Base-by-base conservation (phyloP, 1,140 invertebrate species). In the Hyposmocoma kahamanoa region DNA sequence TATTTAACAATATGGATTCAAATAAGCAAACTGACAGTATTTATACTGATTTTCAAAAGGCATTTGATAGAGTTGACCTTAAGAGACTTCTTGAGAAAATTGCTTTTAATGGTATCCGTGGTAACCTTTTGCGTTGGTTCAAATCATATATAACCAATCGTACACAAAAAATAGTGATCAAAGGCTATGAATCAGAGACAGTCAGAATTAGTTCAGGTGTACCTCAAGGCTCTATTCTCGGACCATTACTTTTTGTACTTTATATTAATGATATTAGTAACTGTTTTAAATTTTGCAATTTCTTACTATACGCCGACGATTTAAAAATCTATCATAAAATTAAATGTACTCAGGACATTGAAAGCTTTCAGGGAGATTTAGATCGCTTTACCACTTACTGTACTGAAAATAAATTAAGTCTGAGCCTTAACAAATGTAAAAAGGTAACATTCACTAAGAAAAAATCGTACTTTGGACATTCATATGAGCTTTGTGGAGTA, bases 181-280 rank as follows among this genome's bases (percentile, higher is more conserved):
- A 62, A 26, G 54, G 52, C 6, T 43, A 19, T 42, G 21, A 56
- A 13, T 69, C 62, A n/a, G 19, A 38, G 2, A 8, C 22, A n/a
- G 50, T 63, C 21, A 4, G 21, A 6, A 47, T 65, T 15, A 56
- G 53, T 3, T 67, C 63, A 8, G 58, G 66, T 10, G 63, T 67
- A 8, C 59, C 63, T 9, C 68, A 64, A 32, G 65, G 56, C 1
- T 69, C 56, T 20, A 62, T 67, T 11, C 20, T 67, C 1, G 63
- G 60, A 0, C 67, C 64, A 9, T 22, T 70, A 1, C 38, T 72
- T 1, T 71, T 68, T 55, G 28, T 60, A 15, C 1, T 67, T 8
- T 69, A 56, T 44, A 60, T 72, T 5, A 66, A 71, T 50, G 65
- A 72, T 48, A 20, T 67, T 36, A 9, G 21, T 17, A 19, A n/a